Percentiles rank a stretch among this genome's conserved stretches.
phyloP scores from a whole-genome alignment of 2,113 vertebrate genomes.

The Amphilophus citrinellus region DNA sequence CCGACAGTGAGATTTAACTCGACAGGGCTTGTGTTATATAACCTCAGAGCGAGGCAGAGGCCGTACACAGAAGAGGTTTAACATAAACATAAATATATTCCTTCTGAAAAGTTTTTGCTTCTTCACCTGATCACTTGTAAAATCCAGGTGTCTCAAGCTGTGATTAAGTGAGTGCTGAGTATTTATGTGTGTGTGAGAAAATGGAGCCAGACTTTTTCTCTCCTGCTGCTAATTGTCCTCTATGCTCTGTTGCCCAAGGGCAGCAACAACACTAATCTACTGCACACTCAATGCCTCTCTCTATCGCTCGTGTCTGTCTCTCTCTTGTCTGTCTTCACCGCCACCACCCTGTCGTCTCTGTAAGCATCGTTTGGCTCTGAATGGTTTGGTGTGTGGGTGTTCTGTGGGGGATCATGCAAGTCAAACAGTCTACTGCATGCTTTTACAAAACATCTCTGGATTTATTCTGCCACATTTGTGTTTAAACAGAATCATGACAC shows the following conservation, averaged over 20 bases:
- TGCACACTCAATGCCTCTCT: constrained; percentile 57
- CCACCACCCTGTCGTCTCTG: constrained; percentile 10
- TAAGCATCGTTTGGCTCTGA: constrained; percentile 49
- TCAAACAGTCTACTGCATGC: constrained; percentile 41
- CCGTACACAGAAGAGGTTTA: constrained; percentile 35
- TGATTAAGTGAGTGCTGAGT: constrained; percentile 21
- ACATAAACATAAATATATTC: constrained; percentile 28
- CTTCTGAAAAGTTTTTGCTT: constrained; percentile 8
- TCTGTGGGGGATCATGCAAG: constrained; percentile 31
- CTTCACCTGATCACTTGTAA: constrained; percentile 30
- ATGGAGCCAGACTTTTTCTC: constrained; percentile 41
- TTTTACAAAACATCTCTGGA: constrained; percentile 31
- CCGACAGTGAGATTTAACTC: constrained; percentile 59
- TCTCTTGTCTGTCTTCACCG: constrained; percentile 30
- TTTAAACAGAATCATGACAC: constrained; percentile 13
- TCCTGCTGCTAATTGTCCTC: constrained; percentile 72
- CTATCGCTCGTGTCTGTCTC: constrained; percentile 9
- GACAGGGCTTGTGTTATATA: constrained; percentile 67
- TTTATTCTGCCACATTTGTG: constrained; percentile 9
- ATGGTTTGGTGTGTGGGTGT: constrained; percentile 45
- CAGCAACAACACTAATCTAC: constrained; percentile 67
- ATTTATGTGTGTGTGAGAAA: constrained; percentile 22
- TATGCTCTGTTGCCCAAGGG: constrained; percentile 68
- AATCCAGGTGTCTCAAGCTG: constrained; percentile 25
- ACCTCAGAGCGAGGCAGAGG: constrained; percentile 31